These are phyloP conservation scores for Schizotus pectinicornis DNA, from an alignment of 2,888 invertebrate species.

Conservation along the genomic window DNA sequence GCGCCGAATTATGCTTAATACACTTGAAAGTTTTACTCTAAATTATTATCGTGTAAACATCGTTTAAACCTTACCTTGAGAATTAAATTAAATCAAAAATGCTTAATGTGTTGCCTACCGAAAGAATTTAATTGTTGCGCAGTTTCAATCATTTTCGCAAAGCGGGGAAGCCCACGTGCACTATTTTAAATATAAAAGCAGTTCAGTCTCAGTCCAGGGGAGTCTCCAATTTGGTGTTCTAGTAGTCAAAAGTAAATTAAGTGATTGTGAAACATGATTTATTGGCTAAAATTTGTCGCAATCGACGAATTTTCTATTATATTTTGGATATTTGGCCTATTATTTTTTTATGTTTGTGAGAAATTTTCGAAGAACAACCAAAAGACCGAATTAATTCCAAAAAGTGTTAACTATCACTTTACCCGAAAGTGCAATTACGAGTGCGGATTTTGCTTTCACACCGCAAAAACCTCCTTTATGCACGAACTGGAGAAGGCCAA, in stretches of 20 bases:
- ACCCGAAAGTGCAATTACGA: constrained; percentile 61
- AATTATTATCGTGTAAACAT: no score
- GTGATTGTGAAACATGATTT: not conserved
- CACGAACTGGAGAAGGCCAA: constrained; percentile 59
- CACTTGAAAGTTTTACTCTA: no score
- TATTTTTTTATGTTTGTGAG: not conserved
- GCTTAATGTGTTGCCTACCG: no score
- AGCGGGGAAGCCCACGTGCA: not conserved
- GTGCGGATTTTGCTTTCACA: constrained; percentile 64
- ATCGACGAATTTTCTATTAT: no score
- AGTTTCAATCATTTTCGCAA: not conserved
- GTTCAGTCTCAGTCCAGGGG: no score
- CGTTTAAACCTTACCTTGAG: no score
- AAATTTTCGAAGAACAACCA: not conserved
- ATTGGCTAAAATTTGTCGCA: not conserved
- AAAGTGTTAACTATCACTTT: constrained; percentile 62
- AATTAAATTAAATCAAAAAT: no score
- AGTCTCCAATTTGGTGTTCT: no score
- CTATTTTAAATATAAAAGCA: no score
- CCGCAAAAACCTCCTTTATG: constrained; percentile 61
- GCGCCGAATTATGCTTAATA: not conserved
- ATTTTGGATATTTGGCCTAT: no score
- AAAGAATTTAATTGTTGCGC: not conserved
- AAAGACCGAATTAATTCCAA: constrained; percentile 38
- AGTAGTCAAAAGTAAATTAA: no score